Evolutionary conservation across 2,113 vertebrate species (phyloP).

Genomic region (Anguilla japonica): DNA sequence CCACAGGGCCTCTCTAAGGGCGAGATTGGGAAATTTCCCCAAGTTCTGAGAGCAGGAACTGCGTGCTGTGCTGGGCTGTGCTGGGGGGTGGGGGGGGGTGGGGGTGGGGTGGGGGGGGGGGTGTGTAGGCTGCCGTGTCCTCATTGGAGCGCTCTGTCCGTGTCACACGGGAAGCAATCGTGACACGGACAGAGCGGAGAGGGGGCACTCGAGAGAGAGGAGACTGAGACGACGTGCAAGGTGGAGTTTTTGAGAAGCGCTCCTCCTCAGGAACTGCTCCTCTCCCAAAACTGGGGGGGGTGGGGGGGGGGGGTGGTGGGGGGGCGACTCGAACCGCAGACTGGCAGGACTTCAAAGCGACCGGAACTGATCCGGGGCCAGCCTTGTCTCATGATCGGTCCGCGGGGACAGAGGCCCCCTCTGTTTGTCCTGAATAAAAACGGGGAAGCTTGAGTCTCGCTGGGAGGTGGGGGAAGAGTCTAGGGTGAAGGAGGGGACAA

Average conservation of each 20-base stretch:
- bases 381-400: neutral
- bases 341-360: constrained; percentile 11
- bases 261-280: neutral
- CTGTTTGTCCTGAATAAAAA: constrained; percentile 6
- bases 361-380: constrained; percentile 4
- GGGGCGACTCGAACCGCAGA: no score
- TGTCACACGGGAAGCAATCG: no score
- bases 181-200: no score
- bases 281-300: neutral
- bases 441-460: constrained; percentile 40
- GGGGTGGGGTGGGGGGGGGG: no score
- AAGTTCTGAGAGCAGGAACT: neutral
- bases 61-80: no score
- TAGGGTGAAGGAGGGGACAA: neutral
- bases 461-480: constrained; percentile 10
- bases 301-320: no score
- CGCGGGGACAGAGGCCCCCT: neutral
- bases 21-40: constrained; percentile 10
- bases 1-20: constrained; percentile 24
- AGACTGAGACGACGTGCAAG: no score
- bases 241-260: neutral
- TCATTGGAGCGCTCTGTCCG: no score
- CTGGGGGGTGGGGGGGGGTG: no score
- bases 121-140: no score
- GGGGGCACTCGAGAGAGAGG: no score